Evolutionary conservation across 1,140 invertebrate species (phyloP).

Genomic region (Pseudomyrmex concolor): DNA sequence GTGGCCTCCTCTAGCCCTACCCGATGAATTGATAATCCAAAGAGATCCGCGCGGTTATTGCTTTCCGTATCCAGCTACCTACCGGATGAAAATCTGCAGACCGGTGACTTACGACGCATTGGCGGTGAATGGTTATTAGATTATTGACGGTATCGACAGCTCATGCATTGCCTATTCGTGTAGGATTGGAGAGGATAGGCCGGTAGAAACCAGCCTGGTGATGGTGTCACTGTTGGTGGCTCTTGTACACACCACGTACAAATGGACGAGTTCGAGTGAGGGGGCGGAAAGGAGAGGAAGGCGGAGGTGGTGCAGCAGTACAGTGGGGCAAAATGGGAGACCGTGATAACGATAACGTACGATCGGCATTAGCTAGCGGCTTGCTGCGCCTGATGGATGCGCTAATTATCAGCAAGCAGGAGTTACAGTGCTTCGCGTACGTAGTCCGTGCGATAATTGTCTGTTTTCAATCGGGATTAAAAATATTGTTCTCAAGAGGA

Average conservation of each 20-base stretch:
- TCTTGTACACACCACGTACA: slow-evolving; percentile 77
- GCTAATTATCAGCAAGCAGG: slow-evolving; percentile 86
- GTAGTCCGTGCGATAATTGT: slow-evolving; percentile 66
- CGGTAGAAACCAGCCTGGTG: slow-evolving; percentile 18
- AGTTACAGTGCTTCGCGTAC: slow-evolving; percentile 82
- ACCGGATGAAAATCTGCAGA: slow-evolving; percentile 81
- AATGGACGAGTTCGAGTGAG: slow-evolving; percentile 66
- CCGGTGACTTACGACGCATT: slow-evolving; percentile 81
- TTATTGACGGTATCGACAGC: slow-evolving; percentile 85
- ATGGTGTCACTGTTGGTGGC: slow-evolving; percentile 68
- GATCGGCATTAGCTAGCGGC: slow-evolving; percentile 85
- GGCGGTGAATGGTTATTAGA: slow-evolving; percentile 85
- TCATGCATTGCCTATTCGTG: slow-evolving; percentile 78
- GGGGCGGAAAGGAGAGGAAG: slow-evolving; percentile 36
- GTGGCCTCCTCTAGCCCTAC: slow-evolving; percentile 31
- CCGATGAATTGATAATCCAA: slow-evolving; percentile 70
- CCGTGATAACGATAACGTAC: slow-evolving; percentile 85
- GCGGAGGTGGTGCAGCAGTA: slow-evolving; percentile 61
- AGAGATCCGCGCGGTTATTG: slow-evolving; percentile 75
- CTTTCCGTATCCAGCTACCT: slow-evolving; percentile 72
- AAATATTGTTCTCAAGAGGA: slow-evolving; percentile 56
- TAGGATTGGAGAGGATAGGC: slow-evolving; percentile 64
- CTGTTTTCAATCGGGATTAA: slow-evolving; percentile 70
- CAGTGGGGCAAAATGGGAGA: slow-evolving; percentile 77
- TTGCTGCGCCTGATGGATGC: slow-evolving; percentile 85